Percentiles rank a stretch among this genome's conserved stretches.
phyloP scores from a whole-genome alignment of 2,888 invertebrate species.

The Mamestra brassicae region DNA sequence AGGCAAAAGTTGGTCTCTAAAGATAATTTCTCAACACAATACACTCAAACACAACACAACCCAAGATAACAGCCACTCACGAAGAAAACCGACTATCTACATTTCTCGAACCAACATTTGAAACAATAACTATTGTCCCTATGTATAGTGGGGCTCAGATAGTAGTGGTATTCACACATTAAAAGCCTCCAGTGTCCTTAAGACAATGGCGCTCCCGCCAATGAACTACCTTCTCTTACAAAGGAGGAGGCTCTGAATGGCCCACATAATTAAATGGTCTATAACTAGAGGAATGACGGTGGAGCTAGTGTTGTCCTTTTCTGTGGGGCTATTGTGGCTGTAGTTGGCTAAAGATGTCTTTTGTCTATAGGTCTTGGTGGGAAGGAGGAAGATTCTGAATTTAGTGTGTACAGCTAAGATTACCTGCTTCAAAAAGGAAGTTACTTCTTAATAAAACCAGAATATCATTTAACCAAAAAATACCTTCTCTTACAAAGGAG shows the following conservation, averaged over 20 bases:
- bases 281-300: conserved; percentile 41
- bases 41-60: conserved; percentile 10
- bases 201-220: conserved; percentile 70
- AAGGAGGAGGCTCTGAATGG: conserved; percentile 73
- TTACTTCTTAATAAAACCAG: not conserved
- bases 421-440: not conserved
- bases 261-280: conserved; percentile 72
- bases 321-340: conserved; percentile 26
- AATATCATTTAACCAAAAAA: not conserved
- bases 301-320: conserved; percentile 40
- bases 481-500: conserved; percentile 68
- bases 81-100: conserved; percentile 53
- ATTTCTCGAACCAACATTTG: conserved; percentile 34
- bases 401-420: not conserved
- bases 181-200: conserved; percentile 73
- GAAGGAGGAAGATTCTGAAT: too few relatives aligned
- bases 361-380: not conserved
- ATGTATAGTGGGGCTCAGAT: conserved; percentile 62
- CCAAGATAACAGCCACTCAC: conserved; percentile 26
- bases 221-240: conserved; percentile 70
- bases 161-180: conserved; percentile 72
- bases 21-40: not conserved
- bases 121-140: conserved; percentile 67
- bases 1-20: not conserved
- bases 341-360: not conserved